Evolutionary conservation across 2,797 vertebrate species (phyloP), one percentile per base, ranked within the genome.

Genomic region (Kryptopterus vitreolus): DNA sequence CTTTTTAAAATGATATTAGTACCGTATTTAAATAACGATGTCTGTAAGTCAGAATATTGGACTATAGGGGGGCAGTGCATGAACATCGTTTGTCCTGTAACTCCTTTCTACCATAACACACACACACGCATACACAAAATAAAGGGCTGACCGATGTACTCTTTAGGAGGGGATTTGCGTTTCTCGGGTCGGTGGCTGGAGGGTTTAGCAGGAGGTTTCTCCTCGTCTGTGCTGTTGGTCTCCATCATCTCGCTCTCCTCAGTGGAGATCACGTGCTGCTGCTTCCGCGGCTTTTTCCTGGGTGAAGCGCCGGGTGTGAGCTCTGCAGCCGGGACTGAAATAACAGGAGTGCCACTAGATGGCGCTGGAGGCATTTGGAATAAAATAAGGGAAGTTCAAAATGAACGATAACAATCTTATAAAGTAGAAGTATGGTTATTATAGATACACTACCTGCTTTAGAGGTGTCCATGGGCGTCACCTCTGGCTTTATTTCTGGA

Each of bases 181-280:
- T 97, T 96, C 90, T 99, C 98, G 0, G 96, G 92, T 81, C 97
- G 94, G 77, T 96, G 93, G 18, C 94, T 86, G 77, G 96, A 91
- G 57, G 92, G 95, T 90, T 97, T 94, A 75, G 95, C 89, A 13
- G 94, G 92, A 55, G 94, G 92, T 87, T 95, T 97, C 87, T 99
- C 98, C 52, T 99, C 98, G 1, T 99, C 98, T 0, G 98, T 99
- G 90, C 97, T 98, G 89, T 99, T 98, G 16, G 97, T 96, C 92
- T 99, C 98, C 92, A 99, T 95, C 96, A 99, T 99, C 85, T 99
- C 98, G 0, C 95, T 98, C 88, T 99, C 98, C 88, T 99, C 98
- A 0, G 97, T 99, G 31, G 97, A 99, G 87, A 99, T 99, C 38
- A 99, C 93, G 0, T 99, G 98, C 89, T 99, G 98, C 89, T 99